Base-by-base conservation (phyloP, 2,113 vertebrate species). In the Damaliscus lunatus region DNA sequence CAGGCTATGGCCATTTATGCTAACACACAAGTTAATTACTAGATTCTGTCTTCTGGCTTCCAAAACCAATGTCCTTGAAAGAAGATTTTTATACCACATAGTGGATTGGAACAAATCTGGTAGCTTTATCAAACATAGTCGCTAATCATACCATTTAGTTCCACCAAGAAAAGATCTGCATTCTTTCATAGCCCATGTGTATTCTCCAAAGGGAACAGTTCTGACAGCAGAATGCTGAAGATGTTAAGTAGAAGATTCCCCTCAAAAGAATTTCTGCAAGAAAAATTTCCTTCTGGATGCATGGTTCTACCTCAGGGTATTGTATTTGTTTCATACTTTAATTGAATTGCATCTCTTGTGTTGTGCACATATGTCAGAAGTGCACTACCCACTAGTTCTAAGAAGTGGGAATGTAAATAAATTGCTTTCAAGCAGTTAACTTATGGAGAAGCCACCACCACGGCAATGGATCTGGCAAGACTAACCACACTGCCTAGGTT, bases 11-110 rank as follows among this genome's bases (percentile, higher is more conserved):
- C 19, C 40, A 96, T 96, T 97, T 97, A 88, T 90, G 64, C 48
- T 98, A 97, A 90, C n/a, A 83, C 78, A 64, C 50, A 14, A 96
- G 60, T 87, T 94, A 96, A 93, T 93, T 98, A 95, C 67, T 93
- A 89, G 77, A 96, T 46, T 31, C n/a, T 87, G 46, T 85, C 85
- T 93, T 95, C 40, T 71, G 94, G 7, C 25, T 53, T 88, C 36
- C 55, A 96, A 97, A 97, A 52, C 5, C 84, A 94, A 91, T 97
- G 71, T 97, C 71, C 83, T 97, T 94, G 71, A 96, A 96, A 88
- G 31, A 71, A 87, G 52, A 86, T 48, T 97, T 97, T 95, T 88
- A 90, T 6, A 98, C 31, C 80, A 3, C 31, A 67, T 94, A 55
- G 40, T 48, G 88, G 27, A 94, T 81, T 93, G 46, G 29, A 88